phyloP scores from a whole-genome alignment of 1,140 invertebrate genomes.

The Ephestia elutella region DNA sequence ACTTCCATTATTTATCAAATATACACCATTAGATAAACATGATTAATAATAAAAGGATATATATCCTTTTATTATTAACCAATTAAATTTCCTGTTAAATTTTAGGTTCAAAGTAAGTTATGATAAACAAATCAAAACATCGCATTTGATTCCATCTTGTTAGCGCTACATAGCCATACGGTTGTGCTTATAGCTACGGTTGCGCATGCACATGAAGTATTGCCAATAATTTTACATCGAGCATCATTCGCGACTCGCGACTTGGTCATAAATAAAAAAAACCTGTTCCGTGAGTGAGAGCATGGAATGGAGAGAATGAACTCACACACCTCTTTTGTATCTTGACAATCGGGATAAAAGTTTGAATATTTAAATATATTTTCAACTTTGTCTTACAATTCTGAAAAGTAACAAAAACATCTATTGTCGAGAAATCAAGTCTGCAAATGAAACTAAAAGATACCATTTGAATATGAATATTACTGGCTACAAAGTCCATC shows the following conservation, averaged over 20 bases:
- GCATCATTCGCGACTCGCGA: background rate
- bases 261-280: background rate
- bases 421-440: too few species aligned
- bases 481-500: too few species aligned
- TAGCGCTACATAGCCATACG: background rate
- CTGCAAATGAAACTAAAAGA: too few species aligned
- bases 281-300: background rate
- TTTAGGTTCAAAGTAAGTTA: too few species aligned
- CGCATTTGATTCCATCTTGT: constrained; percentile 6
- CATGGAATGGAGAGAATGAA: background rate
- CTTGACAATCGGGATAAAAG: background rate
- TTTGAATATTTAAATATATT: background rate
- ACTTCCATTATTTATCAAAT: too few species aligned
- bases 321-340: background rate
- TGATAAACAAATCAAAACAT: constrained; percentile 5
- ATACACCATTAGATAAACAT: too few species aligned
- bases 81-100: too few species aligned
- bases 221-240: background rate
- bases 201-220: background rate
- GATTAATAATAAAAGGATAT: too few species aligned
- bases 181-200: background rate
- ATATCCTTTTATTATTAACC: too few species aligned
- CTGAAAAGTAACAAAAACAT: too few species aligned
- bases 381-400: too few species aligned
- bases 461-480: too few species aligned